Conservation (phyloP, 2,797 vertebrate species). For the Salarias fasciatus region DNA sequence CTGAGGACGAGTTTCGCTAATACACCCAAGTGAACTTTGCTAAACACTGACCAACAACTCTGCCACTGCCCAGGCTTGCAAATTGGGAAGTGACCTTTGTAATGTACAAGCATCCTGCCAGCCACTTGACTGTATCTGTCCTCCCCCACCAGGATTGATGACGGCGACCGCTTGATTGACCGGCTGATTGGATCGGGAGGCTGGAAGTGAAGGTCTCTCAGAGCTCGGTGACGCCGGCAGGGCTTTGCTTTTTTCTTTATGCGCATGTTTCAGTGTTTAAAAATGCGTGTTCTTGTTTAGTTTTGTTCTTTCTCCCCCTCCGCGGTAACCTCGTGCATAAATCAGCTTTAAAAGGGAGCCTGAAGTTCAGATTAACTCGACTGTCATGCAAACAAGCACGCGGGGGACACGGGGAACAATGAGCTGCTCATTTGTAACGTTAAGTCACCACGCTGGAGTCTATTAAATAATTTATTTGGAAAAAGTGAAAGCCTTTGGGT, state of each 20-base stretch:
- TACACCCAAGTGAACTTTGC: conserved; percentile 22
- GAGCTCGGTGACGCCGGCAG: not conserved
- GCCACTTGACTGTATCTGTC: conserved; percentile 1
- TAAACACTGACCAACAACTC: conserved; percentile 12
- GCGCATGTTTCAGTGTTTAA: not conserved
- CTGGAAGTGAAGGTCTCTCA: not conserved
- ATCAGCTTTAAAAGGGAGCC: conserved; percentile 28
- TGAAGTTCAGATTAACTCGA: conserved; percentile 28
- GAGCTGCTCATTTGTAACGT: conserved; percentile 25
- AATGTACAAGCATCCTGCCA: not conserved
- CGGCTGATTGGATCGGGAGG: conserved; percentile 2
- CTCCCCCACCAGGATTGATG: conserved; percentile 3
- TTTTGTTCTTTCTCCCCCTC: not conserved
- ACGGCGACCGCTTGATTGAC: conserved; percentile 1
- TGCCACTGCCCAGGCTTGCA: conserved; percentile 9
- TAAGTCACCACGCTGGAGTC: conserved; percentile 18
- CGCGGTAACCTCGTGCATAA: conserved; percentile 14
- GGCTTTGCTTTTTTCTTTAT: not conserved
- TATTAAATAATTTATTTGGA: conserved; percentile 29
- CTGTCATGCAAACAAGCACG: conserved; percentile 37
- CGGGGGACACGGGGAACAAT: conserved; percentile 32
- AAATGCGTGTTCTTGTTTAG: not conserved
- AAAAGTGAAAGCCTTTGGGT: conserved; percentile 2
- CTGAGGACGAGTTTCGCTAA: conserved; percentile 28
- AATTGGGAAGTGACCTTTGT: conserved; percentile 21